Conservation (phyloP, 2,888 invertebrate genomes). For the Pterostichus madidus region DNA sequence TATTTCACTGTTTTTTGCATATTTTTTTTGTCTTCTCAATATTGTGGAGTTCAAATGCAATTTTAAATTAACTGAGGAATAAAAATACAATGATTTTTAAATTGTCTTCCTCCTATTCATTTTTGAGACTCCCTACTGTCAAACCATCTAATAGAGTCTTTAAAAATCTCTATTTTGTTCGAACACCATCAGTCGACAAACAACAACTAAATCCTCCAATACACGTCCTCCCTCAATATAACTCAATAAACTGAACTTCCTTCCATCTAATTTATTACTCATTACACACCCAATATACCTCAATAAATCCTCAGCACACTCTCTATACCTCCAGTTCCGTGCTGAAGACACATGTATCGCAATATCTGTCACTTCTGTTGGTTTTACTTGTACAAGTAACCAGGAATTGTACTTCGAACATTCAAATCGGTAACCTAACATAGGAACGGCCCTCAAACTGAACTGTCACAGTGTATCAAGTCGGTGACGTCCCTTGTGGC, state of each 20-base stretch:
- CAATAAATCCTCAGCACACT: neutral
- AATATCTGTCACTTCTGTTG: conserved; percentile 16
- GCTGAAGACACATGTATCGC: conserved; percentile 11
- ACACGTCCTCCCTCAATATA: neutral
- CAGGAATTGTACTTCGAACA: neutral
- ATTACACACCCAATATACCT: neutral
- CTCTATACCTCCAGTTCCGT: neutral
- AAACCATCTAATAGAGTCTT: no score
- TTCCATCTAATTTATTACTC: neutral
- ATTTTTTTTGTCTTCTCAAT: no score
- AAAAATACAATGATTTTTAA: no score
- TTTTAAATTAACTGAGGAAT: no score
- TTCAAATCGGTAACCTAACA: conserved; percentile 33
- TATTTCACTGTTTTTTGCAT: no score
- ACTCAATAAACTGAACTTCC: neutral
- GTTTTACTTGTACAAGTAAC: neutral
- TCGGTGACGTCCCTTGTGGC: conserved; percentile 5
- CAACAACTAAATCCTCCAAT: no score
- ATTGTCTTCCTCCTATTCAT: no score
- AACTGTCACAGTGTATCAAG: conserved; percentile 10
- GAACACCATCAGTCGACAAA: no score
- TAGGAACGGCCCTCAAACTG: neutral
- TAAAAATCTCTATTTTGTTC: no score
- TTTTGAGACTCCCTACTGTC: no score
- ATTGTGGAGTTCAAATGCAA: no score